A percentile compares a stretch with the other conserved stretches of the same genome.
Conservation (phyloP, 1,140 invertebrate species). For the Diprion similis region DNA sequence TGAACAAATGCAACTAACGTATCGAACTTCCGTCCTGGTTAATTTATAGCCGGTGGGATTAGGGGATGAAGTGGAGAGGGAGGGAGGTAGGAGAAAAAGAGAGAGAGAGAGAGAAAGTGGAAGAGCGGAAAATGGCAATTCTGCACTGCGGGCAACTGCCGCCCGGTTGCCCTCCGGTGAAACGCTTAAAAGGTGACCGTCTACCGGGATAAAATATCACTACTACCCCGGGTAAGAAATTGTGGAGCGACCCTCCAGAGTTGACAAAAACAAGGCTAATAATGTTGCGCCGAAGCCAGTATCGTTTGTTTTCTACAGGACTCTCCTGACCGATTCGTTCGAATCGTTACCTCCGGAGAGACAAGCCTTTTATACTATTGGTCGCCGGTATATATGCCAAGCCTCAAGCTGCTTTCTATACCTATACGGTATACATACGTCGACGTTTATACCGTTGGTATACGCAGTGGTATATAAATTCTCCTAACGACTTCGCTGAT, state of each 20-base stretch:
- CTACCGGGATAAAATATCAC: conserved; percentile 49
- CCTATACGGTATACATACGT: too few relatives aligned
- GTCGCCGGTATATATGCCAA: neutral
- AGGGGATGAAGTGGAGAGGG: conserved; percentile 17
- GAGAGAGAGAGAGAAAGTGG: conserved; percentile 22
- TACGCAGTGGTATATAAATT: conserved; percentile 1
- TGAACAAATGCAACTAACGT: conserved; percentile 48
- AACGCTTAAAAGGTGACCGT: conserved; percentile 44
- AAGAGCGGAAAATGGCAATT: conserved; percentile 48
- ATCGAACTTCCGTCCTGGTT: conserved; percentile 44
- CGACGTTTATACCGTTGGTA: neutral
- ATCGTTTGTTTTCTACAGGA: neutral
- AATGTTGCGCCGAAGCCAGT: conserved; percentile 27
- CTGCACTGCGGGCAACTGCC: conserved; percentile 47
- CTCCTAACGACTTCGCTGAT: conserved; percentile 2
- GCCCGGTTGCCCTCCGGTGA: conserved; percentile 28
- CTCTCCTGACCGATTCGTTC: neutral
- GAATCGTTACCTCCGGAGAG: conserved; percentile 3
- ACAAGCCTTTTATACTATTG: neutral
- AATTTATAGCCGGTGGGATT: conserved; percentile 51
- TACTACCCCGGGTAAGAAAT: conserved; percentile 43
- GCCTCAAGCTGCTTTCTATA: too few relatives aligned
- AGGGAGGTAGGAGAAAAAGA: conserved; percentile 34
- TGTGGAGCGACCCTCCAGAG: conserved; percentile 29
- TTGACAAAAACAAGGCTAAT: conserved; percentile 49